Evolutionary conservation across 2,888 invertebrate species (phyloP).

Genomic region (Drosophila leonis): DNA sequence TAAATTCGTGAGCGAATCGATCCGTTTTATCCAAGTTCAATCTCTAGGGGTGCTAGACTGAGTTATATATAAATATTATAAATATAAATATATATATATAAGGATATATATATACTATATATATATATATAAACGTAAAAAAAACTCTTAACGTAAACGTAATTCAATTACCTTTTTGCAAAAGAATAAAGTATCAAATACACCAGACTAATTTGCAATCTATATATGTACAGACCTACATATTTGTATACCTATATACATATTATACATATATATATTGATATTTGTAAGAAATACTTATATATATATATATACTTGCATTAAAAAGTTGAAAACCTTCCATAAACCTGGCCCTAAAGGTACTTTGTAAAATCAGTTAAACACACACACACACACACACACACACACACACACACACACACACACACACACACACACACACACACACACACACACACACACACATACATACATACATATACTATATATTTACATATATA

Average conservation of each 20-base stretch:
- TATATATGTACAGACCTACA: conserved; percentile 41
- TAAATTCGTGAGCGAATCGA: conserved; percentile 62
- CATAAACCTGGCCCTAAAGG: conserved; percentile 10
- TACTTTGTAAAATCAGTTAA: conserved; percentile 17
- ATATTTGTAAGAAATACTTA: conserved; percentile 20
- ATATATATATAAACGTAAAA: conserved; percentile 2
- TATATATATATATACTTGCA: conserved; percentile 18
- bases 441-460: no score
- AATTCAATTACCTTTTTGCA: conserved; percentile 75
- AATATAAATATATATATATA: conserved; percentile 36
- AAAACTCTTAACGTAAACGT: conserved; percentile 50
- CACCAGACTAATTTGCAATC: conserved; percentile 57
- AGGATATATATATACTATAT: neutral
- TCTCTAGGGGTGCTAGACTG: conserved; percentile 83
- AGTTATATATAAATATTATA: conserved; percentile 60
- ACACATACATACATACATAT: conserved; percentile 18
- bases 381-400: conserved; percentile 9
- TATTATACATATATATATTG: conserved; percentile 27
- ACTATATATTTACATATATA: conserved; percentile 68
- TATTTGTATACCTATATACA: conserved; percentile 44
- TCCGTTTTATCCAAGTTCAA: conserved; percentile 74
- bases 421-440: neutral
- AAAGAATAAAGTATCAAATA: conserved; percentile 66
- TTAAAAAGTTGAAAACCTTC: conserved; percentile 18
- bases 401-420: conserved; percentile 1